Conservation (phyloP, 2,888 invertebrate species). For the Lepeophtheirus nordmannii region DNA sequence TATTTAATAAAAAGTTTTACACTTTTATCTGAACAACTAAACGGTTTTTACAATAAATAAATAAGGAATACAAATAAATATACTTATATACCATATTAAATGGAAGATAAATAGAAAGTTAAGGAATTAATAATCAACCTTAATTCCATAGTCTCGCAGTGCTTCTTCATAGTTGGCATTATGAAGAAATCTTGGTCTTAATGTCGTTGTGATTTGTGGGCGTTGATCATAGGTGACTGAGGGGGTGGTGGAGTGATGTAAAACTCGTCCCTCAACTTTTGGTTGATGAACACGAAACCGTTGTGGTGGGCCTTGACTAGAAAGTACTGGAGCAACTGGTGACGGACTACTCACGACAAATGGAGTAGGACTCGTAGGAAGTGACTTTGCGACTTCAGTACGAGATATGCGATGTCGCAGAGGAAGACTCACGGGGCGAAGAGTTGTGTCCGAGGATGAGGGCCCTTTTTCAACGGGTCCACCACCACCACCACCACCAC, state of each 20-base stretch:
- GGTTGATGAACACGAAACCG: neutral
- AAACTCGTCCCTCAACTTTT: no score
- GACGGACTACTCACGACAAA: no score
- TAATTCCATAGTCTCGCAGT: neutral
- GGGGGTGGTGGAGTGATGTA: no score
- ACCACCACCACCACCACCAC: no score
- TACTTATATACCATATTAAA: no score
- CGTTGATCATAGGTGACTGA: neutral
- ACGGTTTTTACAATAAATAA: neutral
- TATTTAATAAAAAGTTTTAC: neutral
- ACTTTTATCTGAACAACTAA: conserved; percentile 2
- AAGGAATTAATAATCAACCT: neutral
- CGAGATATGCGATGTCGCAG: neutral
- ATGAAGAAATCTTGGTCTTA: neutral
- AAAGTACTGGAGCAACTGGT: neutral
- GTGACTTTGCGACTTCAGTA: neutral
- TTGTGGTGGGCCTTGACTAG: neutral
- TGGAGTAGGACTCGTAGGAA: neutral
- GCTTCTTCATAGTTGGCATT: neutral
- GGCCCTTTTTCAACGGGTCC: neutral
- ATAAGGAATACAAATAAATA: neutral
- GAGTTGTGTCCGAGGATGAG: neutral
- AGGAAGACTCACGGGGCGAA: neutral
- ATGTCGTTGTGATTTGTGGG: neutral
- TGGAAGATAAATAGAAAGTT: neutral